A percentile compares a stretch with the other conserved stretches of the same genome.
phyloP scores from a whole-genome alignment of 2,888 invertebrate genomes.

The Agonopterix subpropinquella region DNA sequence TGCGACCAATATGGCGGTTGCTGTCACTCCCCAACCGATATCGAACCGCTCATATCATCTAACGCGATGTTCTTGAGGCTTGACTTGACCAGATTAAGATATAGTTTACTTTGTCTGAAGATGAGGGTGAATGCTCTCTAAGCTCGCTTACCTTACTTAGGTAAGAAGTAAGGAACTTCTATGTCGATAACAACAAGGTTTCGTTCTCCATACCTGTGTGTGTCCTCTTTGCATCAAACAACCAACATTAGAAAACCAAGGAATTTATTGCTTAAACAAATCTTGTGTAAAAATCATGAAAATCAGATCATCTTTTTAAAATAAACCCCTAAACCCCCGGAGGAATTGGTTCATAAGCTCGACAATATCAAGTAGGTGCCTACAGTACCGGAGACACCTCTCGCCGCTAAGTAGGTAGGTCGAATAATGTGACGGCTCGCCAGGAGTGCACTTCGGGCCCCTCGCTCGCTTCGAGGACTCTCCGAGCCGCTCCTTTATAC shows the following conservation, averaged over 20 bases:
- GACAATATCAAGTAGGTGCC: slow-evolving; percentile 38
- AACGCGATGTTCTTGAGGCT: slow-evolving; percentile 20
- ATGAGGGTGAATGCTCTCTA: not conserved
- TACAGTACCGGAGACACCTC: slow-evolving; percentile 46
- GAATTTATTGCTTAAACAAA: no score
- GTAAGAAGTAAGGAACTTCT: no score
- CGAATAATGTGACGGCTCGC: slow-evolving; percentile 67
- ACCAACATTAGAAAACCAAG: no score
- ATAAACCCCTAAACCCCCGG: not conserved
- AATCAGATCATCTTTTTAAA: no score
- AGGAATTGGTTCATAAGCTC: slow-evolving; percentile 25
- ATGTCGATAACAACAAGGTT: no score
- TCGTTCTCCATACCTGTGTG: no score
- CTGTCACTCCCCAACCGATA: slow-evolving; percentile 62
- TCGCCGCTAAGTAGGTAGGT: slow-evolving; percentile 69
- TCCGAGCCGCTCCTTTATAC: slow-evolving; percentile 50
- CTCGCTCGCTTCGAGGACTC: slow-evolving; percentile 44
- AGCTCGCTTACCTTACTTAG: no score
- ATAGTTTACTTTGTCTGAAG: not conserved
- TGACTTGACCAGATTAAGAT: slow-evolving; percentile 15
- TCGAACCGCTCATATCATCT: slow-evolving; percentile 58
- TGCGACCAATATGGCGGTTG: slow-evolving; percentile 71
- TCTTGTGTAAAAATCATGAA: no score
- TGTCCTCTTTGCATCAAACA: no score
- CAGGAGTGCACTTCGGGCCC: slow-evolving; percentile 53